Conservation (phyloP, 2,888 invertebrate species). For the Nezara viridula region DNA sequence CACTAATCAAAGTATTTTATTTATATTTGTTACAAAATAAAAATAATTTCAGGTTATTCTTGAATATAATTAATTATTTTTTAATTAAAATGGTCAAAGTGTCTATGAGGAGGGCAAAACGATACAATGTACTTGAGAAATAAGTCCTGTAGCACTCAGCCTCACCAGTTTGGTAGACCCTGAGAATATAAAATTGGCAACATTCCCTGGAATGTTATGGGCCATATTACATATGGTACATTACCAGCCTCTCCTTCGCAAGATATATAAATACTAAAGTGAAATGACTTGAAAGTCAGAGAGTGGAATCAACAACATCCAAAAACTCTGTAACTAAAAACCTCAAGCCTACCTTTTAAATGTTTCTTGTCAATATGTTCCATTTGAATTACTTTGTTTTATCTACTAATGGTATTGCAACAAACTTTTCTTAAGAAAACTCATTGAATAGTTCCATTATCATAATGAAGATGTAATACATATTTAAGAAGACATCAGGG, state of each 20-base stretch:
- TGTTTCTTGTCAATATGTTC: too few relatives aligned
- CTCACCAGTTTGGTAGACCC: background rate
- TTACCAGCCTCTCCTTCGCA: constrained; percentile 37
- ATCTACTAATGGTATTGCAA: background rate
- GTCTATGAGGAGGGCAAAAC: background rate
- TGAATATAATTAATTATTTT: too few relatives aligned
- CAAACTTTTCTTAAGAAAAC: background rate
- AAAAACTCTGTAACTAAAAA: background rate
- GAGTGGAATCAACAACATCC: background rate
- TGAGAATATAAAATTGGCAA: constrained; percentile 52
- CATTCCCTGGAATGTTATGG: constrained; percentile 50
- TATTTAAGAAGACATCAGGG: background rate
- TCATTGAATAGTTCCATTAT: background rate
- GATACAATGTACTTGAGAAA: background rate
- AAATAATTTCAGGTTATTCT: too few relatives aligned
- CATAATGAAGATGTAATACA: background rate
- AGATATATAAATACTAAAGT: constrained; percentile 52
- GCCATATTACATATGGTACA: constrained; percentile 50
- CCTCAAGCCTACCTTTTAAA: background rate
- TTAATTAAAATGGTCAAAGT: too few relatives aligned
- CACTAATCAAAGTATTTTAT: too few relatives aligned
- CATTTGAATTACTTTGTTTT: background rate
- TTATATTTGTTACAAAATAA: too few relatives aligned
- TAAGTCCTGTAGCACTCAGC: background rate
- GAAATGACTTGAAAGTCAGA: background rate